phyloP scores from a whole-genome alignment of 2,113 vertebrate genomes.

The Toxostoma redivivum region DNA sequence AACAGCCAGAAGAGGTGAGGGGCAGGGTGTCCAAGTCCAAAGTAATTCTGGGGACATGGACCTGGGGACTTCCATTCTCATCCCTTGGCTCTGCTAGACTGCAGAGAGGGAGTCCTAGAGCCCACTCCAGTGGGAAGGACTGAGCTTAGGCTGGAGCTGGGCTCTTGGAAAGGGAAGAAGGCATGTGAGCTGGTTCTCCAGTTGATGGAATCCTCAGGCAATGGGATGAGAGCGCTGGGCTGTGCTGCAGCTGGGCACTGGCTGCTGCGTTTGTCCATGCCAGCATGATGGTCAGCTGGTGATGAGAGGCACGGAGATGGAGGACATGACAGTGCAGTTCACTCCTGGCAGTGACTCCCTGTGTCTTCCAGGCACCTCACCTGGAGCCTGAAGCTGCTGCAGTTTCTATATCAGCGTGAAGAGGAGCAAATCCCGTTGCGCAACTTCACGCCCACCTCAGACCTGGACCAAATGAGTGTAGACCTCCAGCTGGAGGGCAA shows the following conservation, averaged over 20 bases:
- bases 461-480: conserved; percentile 88
- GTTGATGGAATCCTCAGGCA: background rate
- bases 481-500: conserved; percentile 88
- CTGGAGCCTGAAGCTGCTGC: conserved; percentile 92
- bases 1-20: conserved; percentile 92
- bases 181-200: background rate
- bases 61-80: rapidly evolving
- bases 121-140: background rate
- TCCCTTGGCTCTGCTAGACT: background rate
- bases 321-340: background rate
- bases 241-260: background rate
- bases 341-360: background rate
- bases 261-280: background rate
- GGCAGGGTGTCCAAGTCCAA: background rate
- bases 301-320: background rate
- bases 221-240: background rate
- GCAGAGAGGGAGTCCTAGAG: rapidly evolving
- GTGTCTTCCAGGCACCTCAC: conserved; percentile 83
- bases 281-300: background rate
- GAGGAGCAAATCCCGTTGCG: conserved; percentile 84
- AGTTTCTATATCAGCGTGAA: conserved; percentile 81
- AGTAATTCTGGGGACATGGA: background rate
- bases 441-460: conserved; percentile 85
- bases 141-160: background rate
- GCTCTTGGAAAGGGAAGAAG: background rate